Evolutionary conservation across 1,140 invertebrate species (phyloP).

Genomic region (Pogonognathellus flavescens): DNA sequence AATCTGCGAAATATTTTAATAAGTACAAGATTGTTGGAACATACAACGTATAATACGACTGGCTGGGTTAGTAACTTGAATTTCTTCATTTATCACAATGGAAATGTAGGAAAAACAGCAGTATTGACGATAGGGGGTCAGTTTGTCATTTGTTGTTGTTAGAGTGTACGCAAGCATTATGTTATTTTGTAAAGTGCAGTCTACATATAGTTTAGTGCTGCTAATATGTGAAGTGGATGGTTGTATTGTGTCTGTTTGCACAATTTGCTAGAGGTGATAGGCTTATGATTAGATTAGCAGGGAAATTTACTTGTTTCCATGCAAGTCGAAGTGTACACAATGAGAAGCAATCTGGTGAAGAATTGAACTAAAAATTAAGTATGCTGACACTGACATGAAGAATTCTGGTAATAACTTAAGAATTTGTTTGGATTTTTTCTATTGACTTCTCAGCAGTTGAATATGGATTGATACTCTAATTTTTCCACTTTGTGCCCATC

Average conservation of each 20-base stretch:
- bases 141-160: neutral
- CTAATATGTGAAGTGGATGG: too few relatives aligned
- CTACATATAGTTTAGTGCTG: too few relatives aligned
- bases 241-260: neutral
- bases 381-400: slow-evolving; percentile 17
- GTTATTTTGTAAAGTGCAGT: too few relatives aligned
- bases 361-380: neutral
- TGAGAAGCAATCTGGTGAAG: neutral
- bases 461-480: neutral
- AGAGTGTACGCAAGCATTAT: too few relatives aligned
- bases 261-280: slow-evolving; percentile 19
- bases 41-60: neutral
- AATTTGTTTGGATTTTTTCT: neutral
- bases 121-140: slow-evolving; percentile 15
- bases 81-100: neutral
- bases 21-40: slow-evolving; percentile 4
- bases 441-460: neutral
- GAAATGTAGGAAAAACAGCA: neutral
- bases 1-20: neutral
- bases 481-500: neutral
- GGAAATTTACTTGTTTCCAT: neutral
- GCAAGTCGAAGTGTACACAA: too few relatives aligned
- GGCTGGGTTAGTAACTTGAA: neutral
- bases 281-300: slow-evolving; percentile 30
- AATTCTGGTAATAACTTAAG: neutral